Evolutionary conservation across 2,888 invertebrate species (phyloP).

Genomic region (Caenorhabditis sinica): DNA sequence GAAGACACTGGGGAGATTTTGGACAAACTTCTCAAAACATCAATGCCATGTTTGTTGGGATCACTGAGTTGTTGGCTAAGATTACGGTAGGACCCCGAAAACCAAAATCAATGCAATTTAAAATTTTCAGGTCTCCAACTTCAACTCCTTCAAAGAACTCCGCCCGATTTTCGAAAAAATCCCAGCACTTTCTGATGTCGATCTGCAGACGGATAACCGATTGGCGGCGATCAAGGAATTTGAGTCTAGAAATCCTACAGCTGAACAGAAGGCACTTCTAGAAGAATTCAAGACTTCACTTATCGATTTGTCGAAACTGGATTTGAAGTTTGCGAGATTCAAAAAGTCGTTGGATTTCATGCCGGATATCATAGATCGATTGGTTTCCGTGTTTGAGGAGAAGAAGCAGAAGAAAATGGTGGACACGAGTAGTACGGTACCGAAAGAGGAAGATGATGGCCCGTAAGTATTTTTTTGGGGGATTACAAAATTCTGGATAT

Average conservation of each 20-base stretch:
- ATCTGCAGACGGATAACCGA: not conserved
- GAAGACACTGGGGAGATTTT: not conserved
- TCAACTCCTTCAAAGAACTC: not conserved
- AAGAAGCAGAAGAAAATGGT: too few species aligned
- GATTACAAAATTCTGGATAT: too few species aligned
- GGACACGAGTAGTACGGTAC: too few species aligned
- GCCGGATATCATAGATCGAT: too few species aligned
- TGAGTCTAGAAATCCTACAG: not conserved
- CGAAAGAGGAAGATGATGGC: too few species aligned
- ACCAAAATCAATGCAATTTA: too few species aligned
- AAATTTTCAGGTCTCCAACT: too few species aligned
- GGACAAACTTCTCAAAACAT: not conserved
- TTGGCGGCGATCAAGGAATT: not conserved
- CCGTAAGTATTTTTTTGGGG: too few species aligned
- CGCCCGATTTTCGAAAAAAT: not conserved
- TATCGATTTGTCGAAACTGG: not conserved
- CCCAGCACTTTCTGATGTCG: not conserved
- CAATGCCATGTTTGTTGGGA: not conserved
- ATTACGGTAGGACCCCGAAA: not conserved
- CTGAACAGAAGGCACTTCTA: not conserved
- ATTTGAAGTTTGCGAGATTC: not conserved
- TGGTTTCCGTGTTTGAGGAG: too few species aligned
- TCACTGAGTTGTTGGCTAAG: not conserved
- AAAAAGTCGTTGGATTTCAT: too few species aligned
- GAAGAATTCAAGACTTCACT: not conserved